These are phyloP conservation scores for Spialia ferax DNA, from an alignment of 2,888 invertebrate species.

Conservation along the genomic window DNA sequence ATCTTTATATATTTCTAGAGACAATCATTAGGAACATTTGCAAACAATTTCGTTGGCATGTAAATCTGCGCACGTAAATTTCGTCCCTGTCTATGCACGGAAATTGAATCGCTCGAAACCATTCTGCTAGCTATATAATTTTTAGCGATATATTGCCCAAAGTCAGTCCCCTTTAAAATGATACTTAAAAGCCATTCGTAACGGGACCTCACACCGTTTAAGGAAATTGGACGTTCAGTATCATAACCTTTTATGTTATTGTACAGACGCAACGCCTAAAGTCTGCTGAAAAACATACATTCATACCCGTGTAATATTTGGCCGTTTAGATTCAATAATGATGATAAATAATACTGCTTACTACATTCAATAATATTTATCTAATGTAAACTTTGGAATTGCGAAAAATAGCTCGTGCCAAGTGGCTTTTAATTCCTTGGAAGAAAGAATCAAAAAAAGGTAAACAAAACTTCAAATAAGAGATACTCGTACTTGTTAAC, in stretches of 20 bases:
- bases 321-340: too few relatives aligned
- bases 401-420: too few relatives aligned
- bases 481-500: neutral
- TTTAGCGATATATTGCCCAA: slow-evolving; percentile 66
- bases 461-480: neutral
- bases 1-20: slow-evolving; percentile 18
- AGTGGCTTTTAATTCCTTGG: too few relatives aligned
- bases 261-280: neutral
- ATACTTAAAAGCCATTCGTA: slow-evolving; percentile 19
- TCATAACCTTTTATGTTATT: slow-evolving; percentile 4
- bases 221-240: slow-evolving; percentile 30
- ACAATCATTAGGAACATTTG: slow-evolving; percentile 65
- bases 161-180: slow-evolving; percentile 43
- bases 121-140: slow-evolving; percentile 73
- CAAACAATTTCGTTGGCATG: slow-evolving; percentile 82
- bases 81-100: slow-evolving; percentile 81
- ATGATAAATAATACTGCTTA: too few relatives aligned
- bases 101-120: slow-evolving; percentile 84
- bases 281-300: too few relatives aligned
- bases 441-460: neutral
- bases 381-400: too few relatives aligned
- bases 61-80: slow-evolving; percentile 85
- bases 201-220: slow-evolving; percentile 15
- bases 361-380: too few relatives aligned
- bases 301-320: too few relatives aligned